These are phyloP conservation scores for Osedax frankpressi DNA, from an alignment of 2,888 invertebrate species.

Conservation along the genomic window DNA sequence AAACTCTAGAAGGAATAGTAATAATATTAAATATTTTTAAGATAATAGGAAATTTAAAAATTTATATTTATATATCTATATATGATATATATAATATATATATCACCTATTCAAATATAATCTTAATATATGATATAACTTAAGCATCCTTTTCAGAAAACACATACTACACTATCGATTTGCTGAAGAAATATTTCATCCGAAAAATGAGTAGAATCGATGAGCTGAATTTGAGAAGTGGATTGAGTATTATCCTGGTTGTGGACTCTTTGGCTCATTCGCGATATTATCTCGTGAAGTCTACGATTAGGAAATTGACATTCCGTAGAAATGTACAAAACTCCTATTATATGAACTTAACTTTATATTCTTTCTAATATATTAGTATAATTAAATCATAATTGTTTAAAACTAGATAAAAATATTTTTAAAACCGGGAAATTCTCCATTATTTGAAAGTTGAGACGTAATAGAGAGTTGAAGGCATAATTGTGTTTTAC, in stretches of 20 bases:
- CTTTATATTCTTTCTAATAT: too few species aligned
- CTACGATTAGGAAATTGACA: neutral
- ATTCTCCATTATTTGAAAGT: conserved; percentile 41
- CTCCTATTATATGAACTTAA: too few species aligned
- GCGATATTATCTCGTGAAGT: neutral
- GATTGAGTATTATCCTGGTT: neutral
- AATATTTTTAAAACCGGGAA: neutral
- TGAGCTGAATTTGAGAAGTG: neutral
- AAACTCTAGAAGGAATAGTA: too few species aligned
- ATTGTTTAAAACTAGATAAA: neutral
- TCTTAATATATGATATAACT: too few species aligned
- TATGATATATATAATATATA: too few species aligned
- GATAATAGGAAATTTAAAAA: too few species aligned
- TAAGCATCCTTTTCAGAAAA: too few species aligned
- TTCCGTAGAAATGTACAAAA: neutral
- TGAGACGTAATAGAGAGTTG: conserved; percentile 60
- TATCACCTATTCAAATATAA: too few species aligned
- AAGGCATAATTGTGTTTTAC: conserved; percentile 68
- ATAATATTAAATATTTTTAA: too few species aligned
- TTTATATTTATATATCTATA: too few species aligned
- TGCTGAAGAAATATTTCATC: neutral
- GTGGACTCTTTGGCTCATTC: neutral
- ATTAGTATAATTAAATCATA: too few species aligned
- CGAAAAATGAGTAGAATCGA: neutral
- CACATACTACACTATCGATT: neutral